These are phyloP conservation scores for Agrilus biguttatus DNA, from an alignment of 2,888 invertebrate species.

Conservation along the genomic window DNA sequence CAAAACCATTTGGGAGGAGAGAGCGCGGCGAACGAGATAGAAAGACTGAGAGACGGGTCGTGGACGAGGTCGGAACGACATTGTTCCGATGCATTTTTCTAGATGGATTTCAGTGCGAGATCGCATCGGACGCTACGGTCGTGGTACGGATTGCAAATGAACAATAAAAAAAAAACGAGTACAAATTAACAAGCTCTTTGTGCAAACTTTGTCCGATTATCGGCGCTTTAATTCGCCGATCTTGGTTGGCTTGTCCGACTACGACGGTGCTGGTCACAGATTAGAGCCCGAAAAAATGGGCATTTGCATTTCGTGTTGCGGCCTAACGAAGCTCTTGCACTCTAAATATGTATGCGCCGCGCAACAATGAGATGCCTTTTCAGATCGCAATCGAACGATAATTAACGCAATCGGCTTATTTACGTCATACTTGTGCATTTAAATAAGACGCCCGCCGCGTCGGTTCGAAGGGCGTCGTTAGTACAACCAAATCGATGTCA, in stretches of 20 bases:
- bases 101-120: slow-evolving; percentile 11
- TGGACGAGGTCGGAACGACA: too few relatives aligned
- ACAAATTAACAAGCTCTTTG: slow-evolving; percentile 18
- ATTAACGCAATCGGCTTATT: slow-evolving; percentile 3
- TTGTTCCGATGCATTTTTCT: slow-evolving; percentile 1
- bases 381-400: background rate
- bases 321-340: slow-evolving; percentile 10
- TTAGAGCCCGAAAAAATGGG: slow-evolving; percentile 12
- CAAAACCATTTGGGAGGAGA: too few relatives aligned
- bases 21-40: too few relatives aligned
- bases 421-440: too few relatives aligned
- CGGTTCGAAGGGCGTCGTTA: too few relatives aligned
- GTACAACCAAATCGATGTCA: too few relatives aligned
- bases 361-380: slow-evolving; percentile 4
- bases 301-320: slow-evolving; percentile 17
- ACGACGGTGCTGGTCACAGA: slow-evolving; percentile 11
- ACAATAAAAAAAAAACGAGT: slow-evolving; percentile 10
- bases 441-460: too few relatives aligned
- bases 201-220: slow-evolving; percentile 17
- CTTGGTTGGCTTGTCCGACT: slow-evolving; percentile 7
- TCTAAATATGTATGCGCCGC: slow-evolving; percentile 6
- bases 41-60: too few relatives aligned
- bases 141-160: slow-evolving; percentile 7
- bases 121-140: slow-evolving; percentile 11
- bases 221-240: slow-evolving; percentile 15